Base-by-base conservation (phyloP, 1,140 invertebrate genomes). In the Pogonus chalceus region DNA sequence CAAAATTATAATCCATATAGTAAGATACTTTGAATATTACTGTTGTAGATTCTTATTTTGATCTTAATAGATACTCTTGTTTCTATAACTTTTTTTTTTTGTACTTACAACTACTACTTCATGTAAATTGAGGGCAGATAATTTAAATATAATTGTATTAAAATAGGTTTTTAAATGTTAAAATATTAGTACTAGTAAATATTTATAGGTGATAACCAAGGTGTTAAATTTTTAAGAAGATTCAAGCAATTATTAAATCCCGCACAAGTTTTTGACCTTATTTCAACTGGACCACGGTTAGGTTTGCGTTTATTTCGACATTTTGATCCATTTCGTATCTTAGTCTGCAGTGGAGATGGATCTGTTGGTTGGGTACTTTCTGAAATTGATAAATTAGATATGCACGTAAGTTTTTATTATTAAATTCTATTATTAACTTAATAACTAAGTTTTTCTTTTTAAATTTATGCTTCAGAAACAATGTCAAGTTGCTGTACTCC, bases 161-260 rank as follows among this genome's bases (percentile, higher is more conserved):
- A 31, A 43, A 1, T 56, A 18, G 22, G 52, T 52, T 51, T n/a
- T n/a, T n/a, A n/a, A n/a, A n/a, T n/a, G n/a, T n/a, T n/a, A n/a
- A n/a, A n/a, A n/a, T n/a, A n/a, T n/a, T n/a, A n/a, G n/a, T n/a
- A n/a, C n/a, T n/a, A n/a, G n/a, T n/a, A n/a, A n/a, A n/a, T n/a
- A 55, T 14, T 57, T 60, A 49, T 56, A 68, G 94, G 94, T 60
- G 94, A 97, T 76, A 96, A 96, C 75, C 92, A 94, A 76, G 94
- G 92, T 56, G 84, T 96, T n/a, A 94, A 95, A 72, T 96, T 98
- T 76, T 79, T 98, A 37, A 78, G 92, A 54, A 81, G 93, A 55
- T 96, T 98, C 72, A 96, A 95, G 68, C 94, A 97, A 70, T 79
- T 97, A 46, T 75, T 97, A 24, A 98, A 98, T 77, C 94, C 95